Evolutionary conservation across 2,797 vertebrate genomes (phyloP).

Genomic region (Masticophis lateralis): DNA sequence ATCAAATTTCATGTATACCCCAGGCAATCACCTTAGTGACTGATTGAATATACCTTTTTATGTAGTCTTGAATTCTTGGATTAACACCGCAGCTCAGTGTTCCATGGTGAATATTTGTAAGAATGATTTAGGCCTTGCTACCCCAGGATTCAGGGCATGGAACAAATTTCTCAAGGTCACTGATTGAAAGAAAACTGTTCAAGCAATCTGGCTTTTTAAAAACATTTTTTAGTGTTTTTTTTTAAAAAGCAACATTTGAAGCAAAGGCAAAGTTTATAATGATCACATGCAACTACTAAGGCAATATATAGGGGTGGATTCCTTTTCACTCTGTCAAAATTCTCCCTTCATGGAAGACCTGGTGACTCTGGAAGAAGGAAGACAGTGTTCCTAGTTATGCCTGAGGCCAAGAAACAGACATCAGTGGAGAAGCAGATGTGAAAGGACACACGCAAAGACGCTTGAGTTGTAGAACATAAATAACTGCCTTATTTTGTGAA

Average conservation of each 20-base stretch:
- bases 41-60: neutral
- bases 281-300: neutral
- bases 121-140: neutral
- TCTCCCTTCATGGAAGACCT: neutral
- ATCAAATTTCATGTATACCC: neutral
- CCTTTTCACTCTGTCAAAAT: neutral
- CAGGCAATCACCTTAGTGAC: neutral
- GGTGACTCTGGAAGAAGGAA: conserved; percentile 8
- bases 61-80: neutral
- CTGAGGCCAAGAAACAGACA: conserved; percentile 31
- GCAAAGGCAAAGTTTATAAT: neutral
- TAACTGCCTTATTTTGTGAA: conserved; percentile 12
- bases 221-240: neutral
- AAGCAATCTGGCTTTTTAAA: neutral
- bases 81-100: neutral
- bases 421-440: conserved; percentile 32
- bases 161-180: neutral
- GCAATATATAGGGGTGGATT: conserved; percentile 1
- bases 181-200: neutral
- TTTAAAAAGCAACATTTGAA: neutral
- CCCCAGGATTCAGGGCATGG: neutral
- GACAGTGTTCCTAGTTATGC: conserved; percentile 14
- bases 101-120: neutral
- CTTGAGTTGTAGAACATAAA: conserved; percentile 44
- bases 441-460: conserved; percentile 31